A percentile compares a stretch with the other conserved stretches of the same genome.
Conservation (phyloP, 2,888 invertebrate species). For the Gryllus longicercus region DNA sequence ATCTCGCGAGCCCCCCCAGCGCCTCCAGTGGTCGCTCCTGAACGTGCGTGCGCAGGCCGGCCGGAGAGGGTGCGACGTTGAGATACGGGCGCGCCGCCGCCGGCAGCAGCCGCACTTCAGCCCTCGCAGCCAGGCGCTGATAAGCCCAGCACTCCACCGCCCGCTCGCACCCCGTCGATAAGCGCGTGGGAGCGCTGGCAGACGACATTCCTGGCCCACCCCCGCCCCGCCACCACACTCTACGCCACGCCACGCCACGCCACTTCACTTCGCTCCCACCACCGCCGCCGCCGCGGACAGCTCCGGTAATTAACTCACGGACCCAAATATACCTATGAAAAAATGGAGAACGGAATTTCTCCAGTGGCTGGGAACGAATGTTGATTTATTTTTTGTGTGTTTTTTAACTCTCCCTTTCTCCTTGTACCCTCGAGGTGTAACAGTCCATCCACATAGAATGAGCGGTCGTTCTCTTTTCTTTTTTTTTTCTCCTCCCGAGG, state of each 20-base stretch:
- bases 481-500: neutral
- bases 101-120: neutral
- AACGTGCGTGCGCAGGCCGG: no score
- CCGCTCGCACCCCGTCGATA: neutral
- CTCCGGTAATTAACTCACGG: neutral
- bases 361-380: constrained; percentile 17
- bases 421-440: neutral
- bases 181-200: neutral
- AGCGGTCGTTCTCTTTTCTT: neutral
- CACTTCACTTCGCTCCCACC: neutral
- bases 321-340: neutral
- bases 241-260: neutral
- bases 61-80: no score
- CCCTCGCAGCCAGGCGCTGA: neutral
- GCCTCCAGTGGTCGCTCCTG: no score
- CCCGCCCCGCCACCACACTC: neutral
- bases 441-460: constrained; percentile 17
- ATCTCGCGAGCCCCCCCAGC: no score
- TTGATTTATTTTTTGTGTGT: constrained; percentile 17
- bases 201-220: neutral
- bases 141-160: neutral
- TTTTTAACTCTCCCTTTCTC: neutral
- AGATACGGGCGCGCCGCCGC: constrained; percentile 41
- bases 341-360: neutral
- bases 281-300: neutral